Evolutionary conservation across 2,888 invertebrate genomes (phyloP).

Genomic region (Strigamia maritima): DNA sequence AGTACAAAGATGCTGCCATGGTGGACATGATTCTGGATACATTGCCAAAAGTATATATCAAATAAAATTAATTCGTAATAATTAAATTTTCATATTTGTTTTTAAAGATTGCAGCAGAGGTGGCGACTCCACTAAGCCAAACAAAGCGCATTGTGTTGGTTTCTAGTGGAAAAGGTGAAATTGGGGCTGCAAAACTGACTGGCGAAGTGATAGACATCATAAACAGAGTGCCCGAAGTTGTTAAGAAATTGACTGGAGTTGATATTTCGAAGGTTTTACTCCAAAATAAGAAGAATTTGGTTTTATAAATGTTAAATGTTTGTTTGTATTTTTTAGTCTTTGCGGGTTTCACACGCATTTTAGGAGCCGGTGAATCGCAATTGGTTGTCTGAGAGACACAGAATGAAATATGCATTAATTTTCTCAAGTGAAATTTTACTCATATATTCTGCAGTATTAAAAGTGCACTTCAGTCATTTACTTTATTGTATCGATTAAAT

Average conservation of each 20-base stretch:
- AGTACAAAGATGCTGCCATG: conserved; percentile 93
- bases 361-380: not conserved
- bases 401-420: not conserved
- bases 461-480: not conserved
- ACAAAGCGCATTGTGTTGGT: conserved; percentile 96
- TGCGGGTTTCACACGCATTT: conserved; percentile 31
- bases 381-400: not conserved
- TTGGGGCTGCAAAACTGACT: conserved; percentile 91
- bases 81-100: conserved; percentile 23
- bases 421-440: not conserved
- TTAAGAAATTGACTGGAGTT: conserved; percentile 88
- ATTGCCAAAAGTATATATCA: conserved; percentile 76
- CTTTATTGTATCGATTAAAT: not conserved
- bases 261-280: conserved; percentile 66
- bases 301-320: not conserved
- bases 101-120: conserved; percentile 85
- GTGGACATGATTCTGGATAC: conserved; percentile 94
- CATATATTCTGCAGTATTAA: not conserved
- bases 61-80: not conserved
- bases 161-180: conserved; percentile 77
- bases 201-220: conserved; percentile 92
- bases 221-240: conserved; percentile 83
- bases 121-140: conserved; percentile 90
- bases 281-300: no score
- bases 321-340: conserved; percentile 22